A percentile compares a stretch with the other conserved stretches of the same genome.
phyloP scores from a whole-genome alignment of 2,797 vertebrate species.

The Natrix natrix region DNA sequence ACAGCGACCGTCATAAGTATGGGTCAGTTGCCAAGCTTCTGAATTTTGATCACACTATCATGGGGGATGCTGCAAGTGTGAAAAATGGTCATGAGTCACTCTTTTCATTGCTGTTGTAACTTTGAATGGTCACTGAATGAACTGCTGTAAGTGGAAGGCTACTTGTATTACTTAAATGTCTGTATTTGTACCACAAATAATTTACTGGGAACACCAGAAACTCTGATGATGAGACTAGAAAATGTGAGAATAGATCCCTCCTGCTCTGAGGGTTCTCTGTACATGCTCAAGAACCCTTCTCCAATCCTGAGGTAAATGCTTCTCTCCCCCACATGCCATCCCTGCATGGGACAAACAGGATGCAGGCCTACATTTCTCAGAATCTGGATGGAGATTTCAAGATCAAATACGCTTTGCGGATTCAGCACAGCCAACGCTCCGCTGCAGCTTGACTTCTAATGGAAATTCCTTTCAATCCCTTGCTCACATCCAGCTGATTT shows the following conservation, averaged over 20 bases:
- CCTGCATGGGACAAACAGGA: not conserved
- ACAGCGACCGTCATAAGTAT: not conserved
- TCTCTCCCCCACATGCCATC: not conserved
- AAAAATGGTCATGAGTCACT: not conserved
- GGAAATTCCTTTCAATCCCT: not conserved
- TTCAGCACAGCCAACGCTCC: slow-evolving; percentile 16
- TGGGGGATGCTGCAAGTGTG: not conserved
- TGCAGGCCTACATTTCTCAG: not conserved
- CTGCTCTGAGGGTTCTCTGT: too few relatives aligned
- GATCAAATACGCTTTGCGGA: not conserved
- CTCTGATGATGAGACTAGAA: not conserved
- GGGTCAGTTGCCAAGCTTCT: not conserved
- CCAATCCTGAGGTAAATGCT: not conserved
- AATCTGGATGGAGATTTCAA: not conserved
- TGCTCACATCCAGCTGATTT: not conserved
- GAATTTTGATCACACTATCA: not conserved
- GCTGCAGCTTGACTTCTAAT: slow-evolving; percentile 18
- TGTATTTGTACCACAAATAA: not conserved
- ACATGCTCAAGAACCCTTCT: not conserved
- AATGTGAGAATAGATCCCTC: not conserved
- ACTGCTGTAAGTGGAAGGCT: not conserved
- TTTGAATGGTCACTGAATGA: not conserved
- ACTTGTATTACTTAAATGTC: not conserved
- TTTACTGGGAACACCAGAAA: not conserved
- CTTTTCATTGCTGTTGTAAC: not conserved